Conservation (phyloP, 2,888 invertebrate species). For the Ypsolopha sequella region DNA sequence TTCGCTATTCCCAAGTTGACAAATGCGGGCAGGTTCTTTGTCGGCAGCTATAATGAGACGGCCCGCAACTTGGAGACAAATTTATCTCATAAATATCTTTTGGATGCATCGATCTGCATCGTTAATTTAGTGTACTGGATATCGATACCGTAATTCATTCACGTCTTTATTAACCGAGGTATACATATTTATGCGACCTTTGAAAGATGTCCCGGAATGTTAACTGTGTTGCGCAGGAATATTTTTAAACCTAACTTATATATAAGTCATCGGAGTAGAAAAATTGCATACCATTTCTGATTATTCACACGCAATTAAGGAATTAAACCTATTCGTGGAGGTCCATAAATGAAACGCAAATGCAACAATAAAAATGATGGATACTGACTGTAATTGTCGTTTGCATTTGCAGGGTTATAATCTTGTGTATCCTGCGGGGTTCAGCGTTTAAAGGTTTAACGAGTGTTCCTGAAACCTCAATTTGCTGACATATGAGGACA, state of each 20-base stretch:
- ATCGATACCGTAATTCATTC: constrained; percentile 56
- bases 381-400: constrained; percentile 15
- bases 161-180: constrained; percentile 45
- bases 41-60: constrained; percentile 59
- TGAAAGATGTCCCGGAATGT: constrained; percentile 1
- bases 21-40: constrained; percentile 52
- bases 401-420: constrained; percentile 14
- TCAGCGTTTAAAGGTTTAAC: constrained; percentile 26
- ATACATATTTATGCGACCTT: constrained; percentile 17
- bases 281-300: neutral
- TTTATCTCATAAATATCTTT: constrained; percentile 60
- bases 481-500: constrained; percentile 33
- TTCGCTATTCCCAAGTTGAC: constrained; percentile 56
- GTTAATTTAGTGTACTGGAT: constrained; percentile 52
- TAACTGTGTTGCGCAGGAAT: neutral
- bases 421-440: constrained; percentile 21
- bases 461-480: constrained; percentile 49
- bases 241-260: neutral
- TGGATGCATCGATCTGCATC: constrained; percentile 53
- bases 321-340: constrained; percentile 5
- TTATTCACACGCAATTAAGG: constrained; percentile 5
- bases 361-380: constrained; percentile 26
- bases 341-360: constrained; percentile 1
- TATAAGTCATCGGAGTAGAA: neutral
- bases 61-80: constrained; percentile 51